These are phyloP conservation scores for Sebastes nivosus DNA, from an alignment of 2,797 vertebrate species.

Conservation along the genomic window DNA sequence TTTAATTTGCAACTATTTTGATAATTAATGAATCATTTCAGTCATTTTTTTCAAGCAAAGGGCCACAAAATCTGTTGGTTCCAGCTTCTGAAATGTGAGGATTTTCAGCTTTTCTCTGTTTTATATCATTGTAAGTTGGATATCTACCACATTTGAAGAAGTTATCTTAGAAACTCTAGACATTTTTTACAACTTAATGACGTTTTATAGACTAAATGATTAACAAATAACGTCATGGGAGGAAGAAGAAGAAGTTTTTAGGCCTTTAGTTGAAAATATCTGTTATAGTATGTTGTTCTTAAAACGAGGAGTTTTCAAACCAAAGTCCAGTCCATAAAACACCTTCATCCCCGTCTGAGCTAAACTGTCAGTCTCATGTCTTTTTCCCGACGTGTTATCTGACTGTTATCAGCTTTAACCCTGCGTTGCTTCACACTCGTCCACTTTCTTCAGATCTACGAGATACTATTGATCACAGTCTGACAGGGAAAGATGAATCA, in stretches of 20 bases:
- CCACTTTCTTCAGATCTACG: conserved; percentile 48
- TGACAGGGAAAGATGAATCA: conserved; percentile 49
- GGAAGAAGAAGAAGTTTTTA: not conserved
- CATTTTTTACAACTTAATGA: no score
- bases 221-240: not conserved
- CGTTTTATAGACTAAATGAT: not conserved
- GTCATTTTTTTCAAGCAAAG: not conserved
- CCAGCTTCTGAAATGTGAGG: not conserved
- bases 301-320: not conserved
- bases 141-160: not conserved
- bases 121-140: no score
- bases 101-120: not conserved
- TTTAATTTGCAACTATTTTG: no score
- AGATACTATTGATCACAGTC: conserved; percentile 26
- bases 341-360: not conserved
- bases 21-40: no score
- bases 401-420: conserved; percentile 13
- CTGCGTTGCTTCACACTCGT: conserved; percentile 31
- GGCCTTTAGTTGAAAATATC: not conserved
- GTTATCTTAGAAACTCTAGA: no score
- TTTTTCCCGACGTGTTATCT: conserved; percentile 13
- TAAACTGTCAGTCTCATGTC: not conserved
- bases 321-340: not conserved
- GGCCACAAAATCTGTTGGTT: not conserved
- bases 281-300: not conserved